A percentile compares a stretch with the other conserved stretches of the same genome.
These are phyloP conservation scores for Crocodylus rhombifer DNA, from an alignment of 2,797 vertebrate species.

Conservation along the genomic window DNA sequence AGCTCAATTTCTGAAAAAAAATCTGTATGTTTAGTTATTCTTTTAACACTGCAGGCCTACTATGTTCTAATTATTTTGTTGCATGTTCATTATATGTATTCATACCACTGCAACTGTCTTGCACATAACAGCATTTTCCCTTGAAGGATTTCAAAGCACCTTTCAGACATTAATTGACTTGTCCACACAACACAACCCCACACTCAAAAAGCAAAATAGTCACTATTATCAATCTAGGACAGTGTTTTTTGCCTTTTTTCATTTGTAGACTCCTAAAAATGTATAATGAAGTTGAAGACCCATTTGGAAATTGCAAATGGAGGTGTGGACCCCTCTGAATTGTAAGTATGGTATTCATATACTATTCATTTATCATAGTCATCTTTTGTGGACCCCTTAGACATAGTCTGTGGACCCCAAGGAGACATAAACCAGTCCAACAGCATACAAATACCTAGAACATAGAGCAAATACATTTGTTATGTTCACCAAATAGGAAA, in stretches of 20 bases:
- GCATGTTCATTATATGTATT: slow-evolving; percentile 14
- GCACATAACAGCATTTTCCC: rapidly evolving
- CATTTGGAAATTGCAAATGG: too few relatives aligned
- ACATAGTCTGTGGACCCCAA: neutral
- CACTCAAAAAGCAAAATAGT: neutral
- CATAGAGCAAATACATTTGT: neutral
- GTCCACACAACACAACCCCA: neutral
- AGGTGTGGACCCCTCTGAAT: too few relatives aligned
- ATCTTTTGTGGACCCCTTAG: too few relatives aligned
- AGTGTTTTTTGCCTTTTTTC: too few relatives aligned
- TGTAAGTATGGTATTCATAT: too few relatives aligned
- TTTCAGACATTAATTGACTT: rapidly evolving
- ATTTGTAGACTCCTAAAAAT: too few relatives aligned
- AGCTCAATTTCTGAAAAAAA: neutral
- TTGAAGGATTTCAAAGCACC: neutral
- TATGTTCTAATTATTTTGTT: slow-evolving; percentile 1
- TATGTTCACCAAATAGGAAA: neutral
- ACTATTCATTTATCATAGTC: too few relatives aligned
- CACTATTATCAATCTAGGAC: neutral
- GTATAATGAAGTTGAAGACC: too few relatives aligned
- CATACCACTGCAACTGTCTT: neutral
- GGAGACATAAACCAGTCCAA: neutral
- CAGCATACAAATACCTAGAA: neutral
- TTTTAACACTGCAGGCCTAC: neutral
- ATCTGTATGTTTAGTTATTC: neutral